phyloP scores from a whole-genome alignment of 2,113 vertebrate species.

The human (Homo sapiens) region DNA sequence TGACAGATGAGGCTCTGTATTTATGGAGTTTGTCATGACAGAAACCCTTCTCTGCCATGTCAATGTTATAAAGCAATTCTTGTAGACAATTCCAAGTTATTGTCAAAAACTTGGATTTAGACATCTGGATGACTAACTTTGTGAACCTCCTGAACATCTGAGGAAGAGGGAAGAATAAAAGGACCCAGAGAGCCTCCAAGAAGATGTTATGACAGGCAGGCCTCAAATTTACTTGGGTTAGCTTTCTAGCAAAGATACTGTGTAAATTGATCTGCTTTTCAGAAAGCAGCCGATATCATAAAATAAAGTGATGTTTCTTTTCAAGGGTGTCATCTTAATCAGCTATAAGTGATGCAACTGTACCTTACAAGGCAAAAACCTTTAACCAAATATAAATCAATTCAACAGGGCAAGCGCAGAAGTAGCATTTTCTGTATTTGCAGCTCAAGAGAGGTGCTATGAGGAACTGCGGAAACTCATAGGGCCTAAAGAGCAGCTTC shows the following conservation, averaged over 20 bases:
- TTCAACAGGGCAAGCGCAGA: neutral
- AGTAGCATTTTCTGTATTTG: neutral
- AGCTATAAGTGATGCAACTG: neutral
- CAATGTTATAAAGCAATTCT: conserved; percentile 14
- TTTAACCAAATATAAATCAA: conserved; percentile 25
- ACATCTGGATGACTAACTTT: conserved; percentile 1
- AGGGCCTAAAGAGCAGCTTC: neutral
- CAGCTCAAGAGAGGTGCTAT: neutral
- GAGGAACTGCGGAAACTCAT: neutral
- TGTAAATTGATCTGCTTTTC: conserved; percentile 2
- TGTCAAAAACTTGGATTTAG: conserved; percentile 35
- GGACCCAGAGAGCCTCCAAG: neutral
- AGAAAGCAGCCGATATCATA: neutral
- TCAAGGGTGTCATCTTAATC: conserved; percentile 10
- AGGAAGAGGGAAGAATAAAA: conserved; percentile 31
- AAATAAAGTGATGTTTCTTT: neutral
- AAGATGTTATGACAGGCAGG: neutral
- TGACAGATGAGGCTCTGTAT: neutral
- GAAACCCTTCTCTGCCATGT: neutral
- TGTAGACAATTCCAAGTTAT: neutral
- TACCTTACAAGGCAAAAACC: neutral
- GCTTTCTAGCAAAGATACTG: conserved; percentile 14
- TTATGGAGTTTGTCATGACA: neutral
- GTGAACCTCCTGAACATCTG: conserved; percentile 45
- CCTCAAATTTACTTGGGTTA: neutral